Conservation (phyloP, 2,797 vertebrate genomes). For the Epinephelus coioides region DNA sequence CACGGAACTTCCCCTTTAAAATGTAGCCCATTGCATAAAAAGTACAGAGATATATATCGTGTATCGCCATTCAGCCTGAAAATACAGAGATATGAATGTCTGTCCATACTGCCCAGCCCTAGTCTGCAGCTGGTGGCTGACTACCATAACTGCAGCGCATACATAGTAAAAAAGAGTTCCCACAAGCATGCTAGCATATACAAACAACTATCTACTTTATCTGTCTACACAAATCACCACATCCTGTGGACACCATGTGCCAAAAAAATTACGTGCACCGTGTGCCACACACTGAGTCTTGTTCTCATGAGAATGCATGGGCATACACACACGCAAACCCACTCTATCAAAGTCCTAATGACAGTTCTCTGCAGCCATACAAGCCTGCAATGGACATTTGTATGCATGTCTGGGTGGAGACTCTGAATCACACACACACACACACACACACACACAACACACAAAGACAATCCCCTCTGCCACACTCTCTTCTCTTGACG, state of each 20-base stretch:
- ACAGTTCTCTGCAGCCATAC: slow-evolving; percentile 20
- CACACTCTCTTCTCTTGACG: slow-evolving; percentile 8
- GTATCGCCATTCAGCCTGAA: too few relatives aligned
- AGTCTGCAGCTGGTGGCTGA: too few relatives aligned
- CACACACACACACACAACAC: slow-evolving; percentile 25
- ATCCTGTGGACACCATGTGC: neutral
- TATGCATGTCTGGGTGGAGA: slow-evolving; percentile 32
- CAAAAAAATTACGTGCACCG: neutral
- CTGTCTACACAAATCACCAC: neutral
- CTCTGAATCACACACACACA: slow-evolving; percentile 20
- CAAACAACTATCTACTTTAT: too few relatives aligned
- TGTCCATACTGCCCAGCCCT: too few relatives aligned
- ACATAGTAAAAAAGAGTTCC: too few relatives aligned
- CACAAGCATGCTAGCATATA: too few relatives aligned
- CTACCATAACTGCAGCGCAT: too few relatives aligned
- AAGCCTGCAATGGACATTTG: slow-evolving; percentile 38
- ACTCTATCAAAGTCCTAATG: slow-evolving; percentile 31
- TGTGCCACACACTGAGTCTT: neutral
- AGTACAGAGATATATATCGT: too few relatives aligned
- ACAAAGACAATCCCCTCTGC: neutral
- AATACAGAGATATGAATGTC: too few relatives aligned
- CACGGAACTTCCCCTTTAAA: too few relatives aligned
- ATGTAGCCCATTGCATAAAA: too few relatives aligned
- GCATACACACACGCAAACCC: slow-evolving; percentile 8
- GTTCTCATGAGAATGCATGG: slow-evolving; percentile 23